Percentiles rank a stretch among this genome's conserved stretches.
These are phyloP conservation scores for Triplophysa rosa DNA, from an alignment of 2,113 vertebrate species.

Conservation along the genomic window DNA sequence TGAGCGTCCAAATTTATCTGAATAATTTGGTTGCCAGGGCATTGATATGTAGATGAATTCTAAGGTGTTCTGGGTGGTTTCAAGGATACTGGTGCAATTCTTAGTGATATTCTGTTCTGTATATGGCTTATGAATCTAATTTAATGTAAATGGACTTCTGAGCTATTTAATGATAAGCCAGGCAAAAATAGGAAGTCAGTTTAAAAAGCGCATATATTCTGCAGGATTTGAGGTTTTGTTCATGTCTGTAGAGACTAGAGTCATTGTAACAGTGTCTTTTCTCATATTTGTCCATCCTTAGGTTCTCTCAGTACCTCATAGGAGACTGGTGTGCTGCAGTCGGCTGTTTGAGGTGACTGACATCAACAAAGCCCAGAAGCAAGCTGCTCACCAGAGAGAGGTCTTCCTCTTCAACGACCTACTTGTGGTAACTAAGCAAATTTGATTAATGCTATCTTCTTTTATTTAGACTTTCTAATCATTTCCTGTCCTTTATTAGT, in stretches of 20 bases:
- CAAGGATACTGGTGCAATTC: neutral
- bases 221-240: too few relatives aligned
- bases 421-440: constrained; percentile 82
- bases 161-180: too few relatives aligned
- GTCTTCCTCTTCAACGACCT: constrained; percentile 99
- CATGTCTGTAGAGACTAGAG: too few relatives aligned
- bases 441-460: neutral
- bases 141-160: too few relatives aligned
- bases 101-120: too few relatives aligned
- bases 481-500: neutral
- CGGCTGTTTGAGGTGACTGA: constrained; percentile 95
- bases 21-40: neutral
- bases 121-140: too few relatives aligned
- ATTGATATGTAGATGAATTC: too few relatives aligned
- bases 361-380: constrained; percentile 94
- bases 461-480: neutral
- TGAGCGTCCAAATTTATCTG: neutral
- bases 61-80: neutral
- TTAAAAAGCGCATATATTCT: too few relatives aligned
- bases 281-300: constrained; percentile 55
- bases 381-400: constrained; percentile 96
- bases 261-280: neutral
- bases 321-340: constrained; percentile 95
- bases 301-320: constrained; percentile 93
- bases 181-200: too few relatives aligned